These are phyloP conservation scores for Leptosomus discolor DNA, from an alignment of 2,113 vertebrate genomes.

Conservation along the genomic window DNA sequence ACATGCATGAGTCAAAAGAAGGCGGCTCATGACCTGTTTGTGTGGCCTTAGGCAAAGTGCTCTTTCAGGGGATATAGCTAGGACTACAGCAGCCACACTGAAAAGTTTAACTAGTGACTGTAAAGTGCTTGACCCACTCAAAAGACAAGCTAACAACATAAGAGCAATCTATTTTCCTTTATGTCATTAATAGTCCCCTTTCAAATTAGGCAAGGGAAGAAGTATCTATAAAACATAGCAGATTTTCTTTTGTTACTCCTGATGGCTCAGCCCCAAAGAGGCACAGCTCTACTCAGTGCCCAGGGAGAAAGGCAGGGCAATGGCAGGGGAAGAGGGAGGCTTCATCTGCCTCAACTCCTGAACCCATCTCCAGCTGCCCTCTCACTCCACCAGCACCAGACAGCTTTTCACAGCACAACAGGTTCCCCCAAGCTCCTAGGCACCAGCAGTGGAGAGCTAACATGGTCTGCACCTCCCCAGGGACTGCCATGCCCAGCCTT, in stretches of 20 bases:
- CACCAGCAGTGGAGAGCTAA: neutral
- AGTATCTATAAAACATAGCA: neutral
- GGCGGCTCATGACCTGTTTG: neutral
- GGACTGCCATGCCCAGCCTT: neutral
- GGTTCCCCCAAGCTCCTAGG: fast-evolving
- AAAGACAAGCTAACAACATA: conserved; percentile 7
- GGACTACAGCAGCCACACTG: neutral
- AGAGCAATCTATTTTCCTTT: neutral
- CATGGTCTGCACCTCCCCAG: neutral
- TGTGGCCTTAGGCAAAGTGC: neutral
- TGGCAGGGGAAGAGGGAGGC: neutral
- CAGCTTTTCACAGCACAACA: neutral
- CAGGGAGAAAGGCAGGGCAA: neutral
- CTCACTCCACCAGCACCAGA: neutral
- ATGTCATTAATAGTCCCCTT: neutral
- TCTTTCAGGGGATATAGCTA: neutral
- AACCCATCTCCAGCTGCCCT: neutral
- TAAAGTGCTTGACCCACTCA: neutral
- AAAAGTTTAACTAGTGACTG: conserved; percentile 18
- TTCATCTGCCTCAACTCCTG: neutral
- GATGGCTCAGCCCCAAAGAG: neutral
- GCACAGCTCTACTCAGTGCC: neutral
- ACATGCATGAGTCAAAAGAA: neutral
- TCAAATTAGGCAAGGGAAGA: neutral
- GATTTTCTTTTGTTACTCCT: neutral